Evolutionary conservation across 1,140 invertebrate genomes (phyloP), one percentile per base, ranked within the genome.

Genomic region (Goniozus legneri): DNA sequence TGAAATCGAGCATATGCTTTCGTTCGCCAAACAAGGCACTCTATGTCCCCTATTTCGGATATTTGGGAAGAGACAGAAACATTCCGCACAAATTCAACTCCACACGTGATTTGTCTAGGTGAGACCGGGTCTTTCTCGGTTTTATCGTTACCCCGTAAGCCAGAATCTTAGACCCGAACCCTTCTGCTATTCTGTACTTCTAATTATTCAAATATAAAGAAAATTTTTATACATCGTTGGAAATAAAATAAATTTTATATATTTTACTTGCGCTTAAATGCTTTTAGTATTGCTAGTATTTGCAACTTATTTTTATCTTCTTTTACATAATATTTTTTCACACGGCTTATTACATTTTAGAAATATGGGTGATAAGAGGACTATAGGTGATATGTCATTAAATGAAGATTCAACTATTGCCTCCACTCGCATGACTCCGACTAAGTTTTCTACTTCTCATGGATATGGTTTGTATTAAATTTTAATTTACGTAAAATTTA

Each of bases 391-490:
- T 44, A 54, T 64, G 13, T 73, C 73, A 1, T 24, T 67, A 36
- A 67, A 81, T 24, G 84, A 84, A 59, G 82, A 84, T 61, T 78
- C 78, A 14, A 80, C 75, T 43, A 74, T 76, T 46, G 76, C 78
- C 57, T 79, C 81, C 4, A 82, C 85, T 50, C 77, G 89, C 49
- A 77, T 90, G 71, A 92, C 89, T 4, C 89, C 90, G 30, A 83
- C 82, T 39, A 89, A 89, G 69, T 91, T 84, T 73, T 79, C 84
- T 14, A 85, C 84, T 20, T 85, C 88, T 15, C 90, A 93, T 64
- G 72, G 85, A 43, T 65, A 84, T 81, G 80, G 85, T 84, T 69
- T 21, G 31, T 34, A 27, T 44, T 35, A 3, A n/a, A n/a, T n/a
- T n/a, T n/a, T n/a, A n/a, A n/a, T 19, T 42, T 30, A 35, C 8